phyloP scores from a whole-genome alignment of 2,113 vertebrate species.

The Rhinopomastus cyanomelas region DNA sequence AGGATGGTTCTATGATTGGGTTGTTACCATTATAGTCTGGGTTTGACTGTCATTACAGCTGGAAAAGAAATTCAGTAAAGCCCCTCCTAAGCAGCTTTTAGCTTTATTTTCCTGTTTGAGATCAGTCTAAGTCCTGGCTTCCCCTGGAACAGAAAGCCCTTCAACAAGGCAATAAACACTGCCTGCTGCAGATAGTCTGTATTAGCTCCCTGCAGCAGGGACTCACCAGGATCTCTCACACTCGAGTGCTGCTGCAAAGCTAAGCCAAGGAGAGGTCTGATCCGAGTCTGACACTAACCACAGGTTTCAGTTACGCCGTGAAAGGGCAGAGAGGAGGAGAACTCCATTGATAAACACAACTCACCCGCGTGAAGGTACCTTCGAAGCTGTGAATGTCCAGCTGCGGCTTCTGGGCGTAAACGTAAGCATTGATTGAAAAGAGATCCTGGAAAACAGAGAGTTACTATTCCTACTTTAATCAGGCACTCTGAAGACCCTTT shows the following conservation, averaged over 20 bases:
- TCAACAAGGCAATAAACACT: background rate
- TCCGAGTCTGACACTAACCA: background rate
- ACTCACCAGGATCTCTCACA: background rate
- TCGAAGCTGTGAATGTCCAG: conserved; percentile 98
- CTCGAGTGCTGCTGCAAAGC: background rate
- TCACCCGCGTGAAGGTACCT: conserved; percentile 96
- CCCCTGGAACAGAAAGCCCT: background rate
- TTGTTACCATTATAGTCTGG: background rate
- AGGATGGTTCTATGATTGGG: no score
- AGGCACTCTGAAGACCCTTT: no score
- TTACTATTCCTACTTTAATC: no score
- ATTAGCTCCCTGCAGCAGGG: background rate
- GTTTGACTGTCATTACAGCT: background rate
- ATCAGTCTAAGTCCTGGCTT: background rate
- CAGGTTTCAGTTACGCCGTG: background rate
- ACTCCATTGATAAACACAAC: conserved; percentile 5
- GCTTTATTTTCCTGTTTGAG: background rate
- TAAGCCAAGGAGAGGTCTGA: background rate
- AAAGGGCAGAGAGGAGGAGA: background rate
- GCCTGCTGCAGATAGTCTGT: background rate
- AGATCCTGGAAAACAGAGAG: conserved; percentile 85
- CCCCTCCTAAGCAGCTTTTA: background rate
- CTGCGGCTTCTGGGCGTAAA: conserved; percentile 94
- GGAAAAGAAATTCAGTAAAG: background rate
- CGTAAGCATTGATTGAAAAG: conserved; percentile 91